Conservation (phyloP, 1,140 invertebrate species). For the Zaprionus capensis region DNA sequence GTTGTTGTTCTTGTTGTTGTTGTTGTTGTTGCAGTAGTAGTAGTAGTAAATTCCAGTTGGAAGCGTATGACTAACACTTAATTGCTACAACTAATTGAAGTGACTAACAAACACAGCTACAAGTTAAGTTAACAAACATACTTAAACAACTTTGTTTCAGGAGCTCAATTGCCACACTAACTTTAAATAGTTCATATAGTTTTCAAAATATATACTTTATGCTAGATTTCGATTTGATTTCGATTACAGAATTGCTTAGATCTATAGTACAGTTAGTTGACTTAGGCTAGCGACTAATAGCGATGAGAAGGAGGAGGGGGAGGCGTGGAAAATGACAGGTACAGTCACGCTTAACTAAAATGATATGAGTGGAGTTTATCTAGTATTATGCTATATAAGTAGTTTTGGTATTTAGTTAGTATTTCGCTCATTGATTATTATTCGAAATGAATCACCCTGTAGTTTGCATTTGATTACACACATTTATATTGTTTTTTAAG, state of each 20-base stretch:
- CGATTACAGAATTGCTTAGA: constrained; percentile 20
- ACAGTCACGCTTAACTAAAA: constrained; percentile 30
- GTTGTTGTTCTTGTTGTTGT: neutral
- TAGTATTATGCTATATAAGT: constrained; percentile 40
- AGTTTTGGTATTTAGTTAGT: constrained; percentile 23
- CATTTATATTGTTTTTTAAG: constrained; percentile 17
- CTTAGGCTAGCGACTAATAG: constrained; percentile 12
- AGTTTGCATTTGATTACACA: constrained; percentile 42
- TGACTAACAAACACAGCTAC: constrained; percentile 60
- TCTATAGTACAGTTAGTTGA: constrained; percentile 46
- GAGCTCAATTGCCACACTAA: constrained; percentile 10
- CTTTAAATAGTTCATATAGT: constrained; percentile 17
- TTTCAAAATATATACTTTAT: constrained; percentile 19
- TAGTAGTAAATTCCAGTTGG: constrained; percentile 8
- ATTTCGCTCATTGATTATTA: constrained; percentile 7
- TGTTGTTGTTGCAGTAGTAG: neutral
- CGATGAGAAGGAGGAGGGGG: neutral
- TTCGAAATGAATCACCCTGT: constrained; percentile 55
- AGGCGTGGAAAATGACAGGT: constrained; percentile 41
- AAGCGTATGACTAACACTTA: constrained; percentile 10
- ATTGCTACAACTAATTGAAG: constrained; percentile 23
- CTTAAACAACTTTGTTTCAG: constrained; percentile 16
- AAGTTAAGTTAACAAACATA: constrained; percentile 35
- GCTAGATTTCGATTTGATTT: constrained; percentile 1
- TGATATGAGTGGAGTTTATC: constrained; percentile 48